Conservation (phyloP, 2,797 vertebrate species). For the Pseudochirops corinnae region DNA sequence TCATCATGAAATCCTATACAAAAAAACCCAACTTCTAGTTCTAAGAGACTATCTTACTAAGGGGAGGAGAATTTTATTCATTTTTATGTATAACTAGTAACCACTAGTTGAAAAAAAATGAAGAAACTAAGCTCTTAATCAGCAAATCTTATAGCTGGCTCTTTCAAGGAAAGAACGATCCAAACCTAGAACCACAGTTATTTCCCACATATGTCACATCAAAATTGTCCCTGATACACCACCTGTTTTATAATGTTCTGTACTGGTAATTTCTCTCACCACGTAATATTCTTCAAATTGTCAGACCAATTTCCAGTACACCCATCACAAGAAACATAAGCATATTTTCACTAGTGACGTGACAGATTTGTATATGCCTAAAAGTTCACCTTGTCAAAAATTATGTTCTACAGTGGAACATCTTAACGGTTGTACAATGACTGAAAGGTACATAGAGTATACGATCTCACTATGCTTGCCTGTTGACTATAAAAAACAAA, state of each 20-base stretch:
- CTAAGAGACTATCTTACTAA: slow-evolving; percentile 33
- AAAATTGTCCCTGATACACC: slow-evolving; percentile 14
- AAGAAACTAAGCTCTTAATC: neutral
- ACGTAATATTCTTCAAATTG: neutral
- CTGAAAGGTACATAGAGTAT: neutral
- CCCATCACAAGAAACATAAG: neutral
- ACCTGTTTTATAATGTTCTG: slow-evolving; percentile 13
- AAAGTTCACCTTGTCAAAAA: slow-evolving; percentile 3
- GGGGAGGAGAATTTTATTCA: slow-evolving; percentile 3
- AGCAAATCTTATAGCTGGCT: neutral
- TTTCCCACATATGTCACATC: neutral
- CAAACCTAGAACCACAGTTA: neutral
- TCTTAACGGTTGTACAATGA: neutral
- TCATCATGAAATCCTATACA: slow-evolving; percentile 39
- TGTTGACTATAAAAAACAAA: neutral
- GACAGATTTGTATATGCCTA: neutral
- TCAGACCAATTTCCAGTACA: neutral
- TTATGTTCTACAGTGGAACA: neutral
- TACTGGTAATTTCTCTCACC: neutral
- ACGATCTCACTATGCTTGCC: neutral
- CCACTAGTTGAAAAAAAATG: neutral
- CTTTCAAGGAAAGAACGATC: slow-evolving; percentile 1
- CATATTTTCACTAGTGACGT: slow-evolving; percentile 42
- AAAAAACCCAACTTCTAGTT: slow-evolving; percentile 18
- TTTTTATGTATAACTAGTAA: slow-evolving; percentile 25